Conservation (phyloP, 2,113 vertebrate species). For the Syngnathus scovelli region DNA sequence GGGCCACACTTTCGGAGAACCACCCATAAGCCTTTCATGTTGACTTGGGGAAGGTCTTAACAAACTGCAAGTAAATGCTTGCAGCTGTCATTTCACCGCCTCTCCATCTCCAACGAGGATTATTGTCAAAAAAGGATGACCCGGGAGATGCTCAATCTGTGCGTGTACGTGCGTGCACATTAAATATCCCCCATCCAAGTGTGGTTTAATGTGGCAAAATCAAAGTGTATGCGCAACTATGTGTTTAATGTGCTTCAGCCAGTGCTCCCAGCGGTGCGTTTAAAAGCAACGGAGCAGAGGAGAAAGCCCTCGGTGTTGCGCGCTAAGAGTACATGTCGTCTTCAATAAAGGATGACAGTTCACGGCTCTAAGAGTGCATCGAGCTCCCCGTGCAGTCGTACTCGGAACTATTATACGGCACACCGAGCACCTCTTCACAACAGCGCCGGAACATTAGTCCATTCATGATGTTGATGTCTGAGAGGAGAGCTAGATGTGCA, state of each 20-base stretch:
- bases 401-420: slow-evolving; percentile 32
- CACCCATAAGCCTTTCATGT: slow-evolving; percentile 27
- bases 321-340: slow-evolving; percentile 68
- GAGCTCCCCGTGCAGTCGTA: slow-evolving; percentile 31
- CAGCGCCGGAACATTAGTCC: slow-evolving; percentile 36
- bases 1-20: too few species aligned
- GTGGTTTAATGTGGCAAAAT: slow-evolving; percentile 47
- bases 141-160: slow-evolving; percentile 38
- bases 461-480: slow-evolving; percentile 29
- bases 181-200: slow-evolving; percentile 32
- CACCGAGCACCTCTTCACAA: slow-evolving; percentile 40
- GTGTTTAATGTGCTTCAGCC: slow-evolving; percentile 49
- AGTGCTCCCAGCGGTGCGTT: slow-evolving; percentile 56
- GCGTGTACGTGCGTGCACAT: slow-evolving; percentile 16
- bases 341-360: slow-evolving; percentile 66
- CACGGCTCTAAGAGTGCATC: slow-evolving; percentile 54
- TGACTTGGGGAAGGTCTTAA: slow-evolving; percentile 30
- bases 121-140: slow-evolving; percentile 53
- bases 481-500: slow-evolving; percentile 3
- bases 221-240: slow-evolving; percentile 33
- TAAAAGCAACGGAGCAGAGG: slow-evolving; percentile 47
- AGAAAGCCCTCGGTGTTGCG: slow-evolving; percentile 52
- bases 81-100: slow-evolving; percentile 56
- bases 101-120: slow-evolving; percentile 59
- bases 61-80: slow-evolving; percentile 52